phyloP scores from a whole-genome alignment of 2,113 vertebrate genomes.

The Lates calcarifer region DNA sequence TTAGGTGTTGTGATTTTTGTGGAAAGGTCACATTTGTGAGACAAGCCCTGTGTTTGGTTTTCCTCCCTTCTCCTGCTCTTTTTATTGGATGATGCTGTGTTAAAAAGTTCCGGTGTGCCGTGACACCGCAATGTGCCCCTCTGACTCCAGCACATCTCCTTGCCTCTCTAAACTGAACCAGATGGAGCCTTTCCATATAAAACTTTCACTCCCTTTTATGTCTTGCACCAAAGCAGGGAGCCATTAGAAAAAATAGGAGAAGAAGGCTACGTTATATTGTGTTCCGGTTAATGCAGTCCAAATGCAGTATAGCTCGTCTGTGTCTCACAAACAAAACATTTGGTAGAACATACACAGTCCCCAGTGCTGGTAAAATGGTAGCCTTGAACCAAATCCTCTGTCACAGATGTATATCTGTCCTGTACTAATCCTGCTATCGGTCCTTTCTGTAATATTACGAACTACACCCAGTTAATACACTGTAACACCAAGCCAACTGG shows the following conservation, averaged over 20 bases:
- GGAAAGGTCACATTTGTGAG: slow-evolving; percentile 19
- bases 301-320: slow-evolving; percentile 52
- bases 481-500: neutral
- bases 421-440: slow-evolving; percentile 23
- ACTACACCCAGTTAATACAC: neutral
- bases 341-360: slow-evolving; percentile 10
- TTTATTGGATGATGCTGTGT: slow-evolving; percentile 57
- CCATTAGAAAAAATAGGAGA: slow-evolving; percentile 12
- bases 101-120: slow-evolving; percentile 72
- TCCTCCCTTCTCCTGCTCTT: neutral
- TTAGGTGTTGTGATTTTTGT: slow-evolving; percentile 32
- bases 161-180: slow-evolving; percentile 79
- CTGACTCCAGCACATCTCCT: slow-evolving; percentile 73
- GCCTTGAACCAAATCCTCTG: slow-evolving; percentile 18
- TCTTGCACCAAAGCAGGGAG: slow-evolving; percentile 58
- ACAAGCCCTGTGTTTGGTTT: slow-evolving; percentile 36
- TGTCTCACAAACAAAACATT: slow-evolving; percentile 36
- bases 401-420: slow-evolving; percentile 10
- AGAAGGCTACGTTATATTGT: slow-evolving; percentile 62
- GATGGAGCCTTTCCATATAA: slow-evolving; percentile 79
- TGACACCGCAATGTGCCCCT: slow-evolving; percentile 57
- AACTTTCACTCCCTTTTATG: slow-evolving; percentile 78
- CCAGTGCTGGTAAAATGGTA: neutral
- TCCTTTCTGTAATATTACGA: slow-evolving; percentile 3
- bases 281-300: slow-evolving; percentile 72